Base-by-base conservation (phyloP, 2,888 invertebrate genomes). In the Platypus cylindrus region DNA sequence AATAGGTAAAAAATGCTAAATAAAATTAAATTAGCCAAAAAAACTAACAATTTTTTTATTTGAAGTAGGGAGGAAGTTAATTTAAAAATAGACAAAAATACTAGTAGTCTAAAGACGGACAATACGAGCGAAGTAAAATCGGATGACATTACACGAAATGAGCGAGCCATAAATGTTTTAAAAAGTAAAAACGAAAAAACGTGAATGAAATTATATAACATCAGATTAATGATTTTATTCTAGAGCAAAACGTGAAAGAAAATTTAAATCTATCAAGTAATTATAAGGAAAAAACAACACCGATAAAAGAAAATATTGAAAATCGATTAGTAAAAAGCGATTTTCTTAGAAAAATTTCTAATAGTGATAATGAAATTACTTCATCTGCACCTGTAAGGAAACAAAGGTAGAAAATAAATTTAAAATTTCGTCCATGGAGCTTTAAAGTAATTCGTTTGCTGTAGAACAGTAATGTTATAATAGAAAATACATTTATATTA, bases 21-120 rank as follows among this genome's bases (percentile, higher is more conserved):
- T n/a, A n/a, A n/a, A n/a, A n/a, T n/a, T n/a, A n/a, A n/a, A n/a
- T n/a, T n/a, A n/a, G n/a, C n/a, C n/a, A n/a, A n/a, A n/a, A n/a
- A n/a, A n/a, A n/a, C n/a, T n/a, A n/a, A n/a, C n/a, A n/a, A n/a
- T n/a, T n/a, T n/a, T n/a, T n/a, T n/a, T n/a, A n/a, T n/a, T n/a
- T n/a, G n/a, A n/a, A n/a, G n/a, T 16, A 40, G 40, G 18, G 26
- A 31, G 20, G 14, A 8, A 15, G 22, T 16, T 27, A 31, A 8
- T 11, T 65, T 66, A 45, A 65, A 66, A 49, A 61, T 64, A 50
- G 63, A 66, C 45, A 48, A 65, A 28, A n/a, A n/a, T n/a, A n/a
- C n/a, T n/a, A n/a, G n/a, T n/a, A n/a, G n/a, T n/a, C n/a, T n/a
- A n/a, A n/a, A n/a, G n/a, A n/a, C n/a, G n/a, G 65, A 43, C 26